Conservation (phyloP, 1,140 invertebrate species). For the Drosophila gunungcola region DNA sequence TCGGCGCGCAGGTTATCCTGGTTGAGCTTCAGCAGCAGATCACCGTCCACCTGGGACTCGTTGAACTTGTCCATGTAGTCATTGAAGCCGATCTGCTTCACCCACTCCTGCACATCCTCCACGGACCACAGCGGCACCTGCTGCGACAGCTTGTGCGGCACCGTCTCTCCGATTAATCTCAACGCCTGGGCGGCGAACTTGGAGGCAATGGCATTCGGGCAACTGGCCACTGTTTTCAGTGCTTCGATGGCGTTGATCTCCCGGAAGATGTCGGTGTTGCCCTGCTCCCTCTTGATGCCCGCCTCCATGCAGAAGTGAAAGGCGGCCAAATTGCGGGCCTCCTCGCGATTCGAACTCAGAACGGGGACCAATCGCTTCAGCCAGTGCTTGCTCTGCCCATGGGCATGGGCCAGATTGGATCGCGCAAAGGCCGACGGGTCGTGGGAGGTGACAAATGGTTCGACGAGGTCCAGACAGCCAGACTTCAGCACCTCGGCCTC, state of each 20-base stretch:
- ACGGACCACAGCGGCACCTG: slow-evolving; percentile 99
- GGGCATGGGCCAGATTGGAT: slow-evolving; percentile 95
- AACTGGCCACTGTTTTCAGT: slow-evolving; percentile 98
- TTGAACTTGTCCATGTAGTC: slow-evolving; percentile 93
- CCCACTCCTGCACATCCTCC: slow-evolving; percentile 98
- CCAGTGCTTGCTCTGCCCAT: slow-evolving; percentile 99
- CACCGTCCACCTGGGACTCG: slow-evolving; percentile 98
- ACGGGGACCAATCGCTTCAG: slow-evolving; percentile 96
- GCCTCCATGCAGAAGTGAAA: slow-evolving; percentile 99
- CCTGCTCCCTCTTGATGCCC: slow-evolving; percentile 98
- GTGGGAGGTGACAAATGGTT: slow-evolving; percentile 97
- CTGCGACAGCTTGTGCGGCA: slow-evolving; percentile 98
- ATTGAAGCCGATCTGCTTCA: slow-evolving; percentile 98
- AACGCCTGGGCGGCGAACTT: slow-evolving; percentile 98
- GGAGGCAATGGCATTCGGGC: slow-evolving; percentile 98
- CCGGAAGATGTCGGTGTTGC: slow-evolving; percentile 96
- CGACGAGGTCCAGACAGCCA: slow-evolving; percentile 97
- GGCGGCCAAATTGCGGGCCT: slow-evolving; percentile 97
- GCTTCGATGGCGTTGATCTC: slow-evolving; percentile 98
- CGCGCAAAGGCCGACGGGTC: slow-evolving; percentile 98
- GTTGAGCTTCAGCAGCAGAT: slow-evolving; percentile 96
- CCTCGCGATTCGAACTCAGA: slow-evolving; percentile 97
- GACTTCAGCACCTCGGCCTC: slow-evolving; percentile 98
- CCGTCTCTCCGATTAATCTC: slow-evolving; percentile 97
- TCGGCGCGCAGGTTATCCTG: slow-evolving; percentile 97